phyloP scores from a whole-genome alignment of 2,113 vertebrate genomes.

The Felis chaus region DNA sequence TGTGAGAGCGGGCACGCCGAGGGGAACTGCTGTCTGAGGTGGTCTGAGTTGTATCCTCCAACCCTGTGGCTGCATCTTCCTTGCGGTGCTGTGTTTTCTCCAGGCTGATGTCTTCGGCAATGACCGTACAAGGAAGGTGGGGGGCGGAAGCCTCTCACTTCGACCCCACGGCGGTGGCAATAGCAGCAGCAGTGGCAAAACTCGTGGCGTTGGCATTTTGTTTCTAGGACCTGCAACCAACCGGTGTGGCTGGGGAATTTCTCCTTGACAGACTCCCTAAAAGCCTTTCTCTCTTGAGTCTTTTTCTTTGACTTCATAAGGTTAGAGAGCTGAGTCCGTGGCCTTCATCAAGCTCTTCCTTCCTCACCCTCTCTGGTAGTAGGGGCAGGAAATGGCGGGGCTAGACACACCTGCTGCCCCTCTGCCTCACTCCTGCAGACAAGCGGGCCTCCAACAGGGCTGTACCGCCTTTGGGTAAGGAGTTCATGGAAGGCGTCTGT shows the following conservation, averaged over 20 bases:
- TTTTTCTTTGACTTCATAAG: background rate
- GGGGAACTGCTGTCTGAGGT: background rate
- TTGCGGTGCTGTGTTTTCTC: slow-evolving; percentile 73
- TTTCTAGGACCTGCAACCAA: background rate
- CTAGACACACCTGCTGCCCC: accelerated
- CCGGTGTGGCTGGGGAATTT: accelerated
- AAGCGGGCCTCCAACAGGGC: background rate
- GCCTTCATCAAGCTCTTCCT: background rate
- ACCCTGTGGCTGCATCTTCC: slow-evolving; percentile 77
- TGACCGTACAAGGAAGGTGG: slow-evolving; percentile 28
- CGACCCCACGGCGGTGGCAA: accelerated
- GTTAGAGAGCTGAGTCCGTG: background rate
- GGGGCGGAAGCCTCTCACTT: background rate
- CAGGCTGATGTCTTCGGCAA: slow-evolving; percentile 76
- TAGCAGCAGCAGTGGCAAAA: slow-evolving; percentile 82
- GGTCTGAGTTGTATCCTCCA: background rate
- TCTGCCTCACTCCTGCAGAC: background rate
- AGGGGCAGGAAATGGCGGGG: background rate
- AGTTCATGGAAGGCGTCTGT: background rate
- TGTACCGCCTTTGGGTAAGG: background rate
- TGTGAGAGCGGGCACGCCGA: accelerated
- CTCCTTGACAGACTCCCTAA: background rate
- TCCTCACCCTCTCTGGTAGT: background rate
- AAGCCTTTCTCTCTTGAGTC: background rate
- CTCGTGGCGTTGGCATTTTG: slow-evolving; percentile 42